phyloP scores from a whole-genome alignment of 2,888 invertebrate genomes.

The Augochlorella aurata region DNA sequence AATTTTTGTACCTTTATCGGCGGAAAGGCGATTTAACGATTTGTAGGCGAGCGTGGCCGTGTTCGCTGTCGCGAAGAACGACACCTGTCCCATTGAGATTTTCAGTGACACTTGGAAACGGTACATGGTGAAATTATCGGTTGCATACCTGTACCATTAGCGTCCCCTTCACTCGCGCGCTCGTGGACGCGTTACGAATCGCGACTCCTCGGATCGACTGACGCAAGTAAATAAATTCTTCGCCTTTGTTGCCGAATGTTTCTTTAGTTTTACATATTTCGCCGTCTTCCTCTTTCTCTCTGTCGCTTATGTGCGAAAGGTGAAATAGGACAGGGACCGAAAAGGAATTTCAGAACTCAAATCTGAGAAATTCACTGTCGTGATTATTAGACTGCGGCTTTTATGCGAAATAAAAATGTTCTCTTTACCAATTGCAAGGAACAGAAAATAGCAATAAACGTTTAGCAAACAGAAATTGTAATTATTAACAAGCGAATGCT shows the following conservation, averaged over 20 bases:
- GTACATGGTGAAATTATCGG: slow-evolving; percentile 13
- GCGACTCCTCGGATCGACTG: background rate
- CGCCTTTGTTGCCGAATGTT: background rate
- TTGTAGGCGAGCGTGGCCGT: background rate
- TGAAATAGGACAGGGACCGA: too few relatives aligned
- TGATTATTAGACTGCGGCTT: background rate
- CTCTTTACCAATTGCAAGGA: background rate
- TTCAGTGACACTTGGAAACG: slow-evolving; percentile 9
- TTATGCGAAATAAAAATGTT: background rate
- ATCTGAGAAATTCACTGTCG: too few relatives aligned
- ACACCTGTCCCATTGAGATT: slow-evolving; percentile 6
- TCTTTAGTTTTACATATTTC: background rate
- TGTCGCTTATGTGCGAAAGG: too few relatives aligned
- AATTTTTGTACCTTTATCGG: background rate
- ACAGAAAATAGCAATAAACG: too few relatives aligned
- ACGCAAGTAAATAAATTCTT: slow-evolving; percentile 1
- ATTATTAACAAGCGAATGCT: background rate
- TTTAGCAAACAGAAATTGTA: background rate
- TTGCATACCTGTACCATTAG: background rate
- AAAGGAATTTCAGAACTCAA: too few relatives aligned
- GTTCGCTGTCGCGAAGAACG: background rate
- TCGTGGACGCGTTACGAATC: background rate
- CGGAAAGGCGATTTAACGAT: background rate
- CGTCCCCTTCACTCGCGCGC: slow-evolving; percentile 40
- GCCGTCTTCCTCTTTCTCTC: too few relatives aligned